phyloP scores from a whole-genome alignment of 2,797 vertebrate genomes.

The Phrynocephalus vlangalii region DNA sequence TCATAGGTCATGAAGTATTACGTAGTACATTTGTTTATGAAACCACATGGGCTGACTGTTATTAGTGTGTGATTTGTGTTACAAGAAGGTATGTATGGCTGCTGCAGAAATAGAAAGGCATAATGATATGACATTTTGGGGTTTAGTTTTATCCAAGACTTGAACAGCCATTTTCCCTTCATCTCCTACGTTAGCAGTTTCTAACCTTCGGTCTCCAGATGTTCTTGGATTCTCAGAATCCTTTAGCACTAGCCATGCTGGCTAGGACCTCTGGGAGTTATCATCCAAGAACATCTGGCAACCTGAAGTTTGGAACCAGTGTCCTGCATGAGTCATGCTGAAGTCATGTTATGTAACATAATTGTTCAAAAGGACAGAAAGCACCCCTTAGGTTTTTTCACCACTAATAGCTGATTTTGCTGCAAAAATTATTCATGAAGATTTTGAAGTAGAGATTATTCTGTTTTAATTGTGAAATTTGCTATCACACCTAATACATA shows the following conservation, averaged over 20 bases:
- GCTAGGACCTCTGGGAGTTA: too few relatives aligned
- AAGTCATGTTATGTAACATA: background rate
- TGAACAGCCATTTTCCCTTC: constrained; percentile 44
- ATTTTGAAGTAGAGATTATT: background rate
- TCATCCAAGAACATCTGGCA: too few relatives aligned
- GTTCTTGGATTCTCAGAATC: too few relatives aligned
- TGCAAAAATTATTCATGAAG: constrained; percentile 1
- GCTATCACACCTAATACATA: constrained; percentile 21
- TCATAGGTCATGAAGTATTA: constrained; percentile 76
- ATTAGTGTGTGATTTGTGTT: constrained; percentile 40
- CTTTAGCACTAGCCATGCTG: too few relatives aligned
- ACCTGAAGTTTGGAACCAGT: too few relatives aligned
- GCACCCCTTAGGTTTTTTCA: constrained; percentile 20
- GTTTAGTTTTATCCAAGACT: constrained; percentile 47
- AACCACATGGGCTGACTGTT: constrained; percentile 61
- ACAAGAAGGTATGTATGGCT: constrained; percentile 21
- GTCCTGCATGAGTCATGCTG: background rate
- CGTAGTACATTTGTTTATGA: constrained; percentile 79
- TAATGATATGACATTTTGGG: constrained; percentile 33
- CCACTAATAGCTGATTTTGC: background rate
- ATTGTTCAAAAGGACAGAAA: constrained; percentile 27
- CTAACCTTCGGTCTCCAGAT: too few relatives aligned
- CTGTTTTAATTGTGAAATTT: constrained; percentile 1
- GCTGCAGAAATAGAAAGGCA: constrained; percentile 45
- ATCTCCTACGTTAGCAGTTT: constrained; percentile 11